These are phyloP conservation scores for Cephalopachus bancanus DNA, from an alignment of 2,797 vertebrate genomes.

Conservation along the genomic window DNA sequence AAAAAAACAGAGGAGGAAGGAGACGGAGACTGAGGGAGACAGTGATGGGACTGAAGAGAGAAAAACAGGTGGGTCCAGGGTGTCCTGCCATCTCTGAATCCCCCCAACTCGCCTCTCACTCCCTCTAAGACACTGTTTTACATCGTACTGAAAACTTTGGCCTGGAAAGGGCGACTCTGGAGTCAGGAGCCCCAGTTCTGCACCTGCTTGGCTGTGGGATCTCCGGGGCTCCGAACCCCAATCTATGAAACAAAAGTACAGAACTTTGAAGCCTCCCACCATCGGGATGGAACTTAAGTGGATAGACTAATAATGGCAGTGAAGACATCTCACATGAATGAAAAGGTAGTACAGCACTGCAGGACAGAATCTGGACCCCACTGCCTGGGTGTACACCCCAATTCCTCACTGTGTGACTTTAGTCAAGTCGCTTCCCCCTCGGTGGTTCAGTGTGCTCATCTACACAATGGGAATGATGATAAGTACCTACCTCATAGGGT, in stretches of 20 bases:
- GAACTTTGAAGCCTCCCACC: neutral
- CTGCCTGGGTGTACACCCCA: neutral
- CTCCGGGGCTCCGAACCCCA: neutral
- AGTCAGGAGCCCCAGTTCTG: neutral
- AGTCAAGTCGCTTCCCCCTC: neutral
- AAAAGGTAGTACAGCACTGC: neutral
- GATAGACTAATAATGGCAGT: neutral
- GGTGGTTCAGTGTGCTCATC: constrained; percentile 14
- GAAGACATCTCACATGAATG: neutral
- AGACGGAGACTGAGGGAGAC: neutral
- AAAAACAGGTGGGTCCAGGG: neutral
- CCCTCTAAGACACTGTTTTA: neutral
- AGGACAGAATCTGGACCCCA: neutral
- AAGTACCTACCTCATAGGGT: neutral
- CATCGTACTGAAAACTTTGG: neutral
- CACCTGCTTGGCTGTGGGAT: neutral
- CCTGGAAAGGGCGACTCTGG: neutral
- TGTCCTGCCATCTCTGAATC: neutral
- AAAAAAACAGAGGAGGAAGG: neutral
- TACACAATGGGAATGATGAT: neutral
- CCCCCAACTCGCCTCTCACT: neutral
- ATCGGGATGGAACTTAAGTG: neutral
- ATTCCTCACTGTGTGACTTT: neutral
- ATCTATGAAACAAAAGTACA: neutral
- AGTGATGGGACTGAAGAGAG: neutral